Percentiles rank a stretch among this genome's conserved stretches.
Evolutionary conservation across 2,797 vertebrate genomes (phyloP).

Genomic region (Sebastiscus tertius): DNA sequence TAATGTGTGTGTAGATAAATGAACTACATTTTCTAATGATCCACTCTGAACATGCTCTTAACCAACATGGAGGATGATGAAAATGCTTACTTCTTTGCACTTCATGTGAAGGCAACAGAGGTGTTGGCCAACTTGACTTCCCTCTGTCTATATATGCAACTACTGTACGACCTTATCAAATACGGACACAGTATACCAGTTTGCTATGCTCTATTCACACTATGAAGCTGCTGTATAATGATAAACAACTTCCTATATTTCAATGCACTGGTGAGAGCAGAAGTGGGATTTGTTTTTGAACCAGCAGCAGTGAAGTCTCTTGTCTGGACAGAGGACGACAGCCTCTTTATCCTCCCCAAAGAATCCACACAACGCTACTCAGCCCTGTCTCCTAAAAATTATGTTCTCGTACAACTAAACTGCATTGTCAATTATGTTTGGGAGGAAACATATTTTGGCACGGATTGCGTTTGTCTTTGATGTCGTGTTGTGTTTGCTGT

Average conservation of each 20-base stretch:
- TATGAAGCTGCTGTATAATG: not conserved
- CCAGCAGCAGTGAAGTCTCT: not conserved
- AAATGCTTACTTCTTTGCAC: not conserved
- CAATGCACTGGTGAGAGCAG: not conserved
- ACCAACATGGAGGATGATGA: not conserved
- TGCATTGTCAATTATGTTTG: too few species aligned
- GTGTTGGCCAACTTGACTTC: not conserved
- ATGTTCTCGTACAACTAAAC: too few species aligned
- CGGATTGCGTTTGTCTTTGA: too few species aligned
- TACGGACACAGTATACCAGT: not conserved
- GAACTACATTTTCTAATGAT: not conserved
- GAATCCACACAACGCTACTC: conserved; percentile 14
- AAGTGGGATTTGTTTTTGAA: not conserved
- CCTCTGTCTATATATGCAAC: not conserved
- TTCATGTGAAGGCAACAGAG: not conserved
- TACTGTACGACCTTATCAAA: not conserved
- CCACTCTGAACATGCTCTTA: too few species aligned
- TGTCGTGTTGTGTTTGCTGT: too few species aligned
- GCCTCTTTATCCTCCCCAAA: not conserved
- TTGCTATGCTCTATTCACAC: not conserved
- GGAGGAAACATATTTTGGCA: too few species aligned
- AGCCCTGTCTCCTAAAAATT: not conserved
- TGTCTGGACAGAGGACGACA: not conserved
- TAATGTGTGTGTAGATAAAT: not conserved
- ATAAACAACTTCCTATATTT: conserved; percentile 1